phyloP scores from a whole-genome alignment of 2,113 vertebrate species.

The Pleuronectes platessa region DNA sequence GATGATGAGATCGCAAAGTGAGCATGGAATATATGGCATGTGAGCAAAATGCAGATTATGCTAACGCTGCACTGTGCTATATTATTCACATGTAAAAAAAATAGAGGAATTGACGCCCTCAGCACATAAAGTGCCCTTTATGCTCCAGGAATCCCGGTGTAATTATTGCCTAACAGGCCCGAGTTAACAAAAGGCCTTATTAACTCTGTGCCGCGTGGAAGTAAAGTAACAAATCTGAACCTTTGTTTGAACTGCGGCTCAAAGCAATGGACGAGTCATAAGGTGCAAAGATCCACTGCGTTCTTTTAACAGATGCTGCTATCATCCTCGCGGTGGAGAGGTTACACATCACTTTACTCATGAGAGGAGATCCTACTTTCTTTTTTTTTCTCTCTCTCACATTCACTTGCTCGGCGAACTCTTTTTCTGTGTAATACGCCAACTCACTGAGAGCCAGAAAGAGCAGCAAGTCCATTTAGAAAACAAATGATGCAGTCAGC shows the following conservation, averaged over 20 bases:
- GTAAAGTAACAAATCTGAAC: constrained; percentile 64
- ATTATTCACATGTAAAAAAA: constrained; percentile 19
- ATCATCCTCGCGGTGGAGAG: constrained; percentile 10
- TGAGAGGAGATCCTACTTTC: constrained; percentile 11
- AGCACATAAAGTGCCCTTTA: constrained; percentile 63
- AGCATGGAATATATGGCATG: constrained; percentile 42
- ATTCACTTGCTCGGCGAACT: not conserved
- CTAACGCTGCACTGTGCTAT: constrained; percentile 12
- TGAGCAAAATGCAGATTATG: constrained; percentile 36
- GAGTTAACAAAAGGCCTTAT: constrained; percentile 74
- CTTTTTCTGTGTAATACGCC: not conserved
- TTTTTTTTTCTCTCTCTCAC: not conserved
- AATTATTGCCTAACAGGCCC: constrained; percentile 73
- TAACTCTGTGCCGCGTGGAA: constrained; percentile 55
- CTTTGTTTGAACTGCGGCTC: constrained; percentile 77
- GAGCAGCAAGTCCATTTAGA: not conserved
- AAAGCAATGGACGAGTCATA: constrained; percentile 67
- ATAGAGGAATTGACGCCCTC: constrained; percentile 33
- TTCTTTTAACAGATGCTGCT: constrained; percentile 26
- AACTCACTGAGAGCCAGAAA: not conserved
- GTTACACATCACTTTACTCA: constrained; percentile 1
- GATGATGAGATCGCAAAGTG: constrained; percentile 61
- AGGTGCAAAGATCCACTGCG: constrained; percentile 36
- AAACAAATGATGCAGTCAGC: not conserved
- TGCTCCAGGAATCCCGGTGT: constrained; percentile 67